Percentiles rank a stretch among this genome's conserved stretches.
Conservation (phyloP, 2,888 invertebrate genomes). For the Zhuqinia jingwanae region DNA sequence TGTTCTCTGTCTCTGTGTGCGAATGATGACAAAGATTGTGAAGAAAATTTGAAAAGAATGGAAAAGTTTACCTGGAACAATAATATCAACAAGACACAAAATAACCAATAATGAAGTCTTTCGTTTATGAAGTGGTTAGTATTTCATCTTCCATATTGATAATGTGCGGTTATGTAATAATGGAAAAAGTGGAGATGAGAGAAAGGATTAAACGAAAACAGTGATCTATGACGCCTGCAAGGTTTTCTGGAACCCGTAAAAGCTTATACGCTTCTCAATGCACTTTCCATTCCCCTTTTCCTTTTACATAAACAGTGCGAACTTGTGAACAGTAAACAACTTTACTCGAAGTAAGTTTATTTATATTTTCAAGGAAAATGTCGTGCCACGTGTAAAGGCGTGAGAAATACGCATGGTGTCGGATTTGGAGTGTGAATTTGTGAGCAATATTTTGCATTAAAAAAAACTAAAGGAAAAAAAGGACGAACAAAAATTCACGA, state of each 20-base stretch:
- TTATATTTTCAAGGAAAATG: too few relatives aligned
- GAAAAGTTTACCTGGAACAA: too few relatives aligned
- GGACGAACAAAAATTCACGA: constrained; percentile 37
- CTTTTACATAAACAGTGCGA: background rate
- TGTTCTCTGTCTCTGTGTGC: too few relatives aligned
- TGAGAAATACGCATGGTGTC: constrained; percentile 26
- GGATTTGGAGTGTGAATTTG: constrained; percentile 39
- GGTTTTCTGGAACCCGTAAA: constrained; percentile 42
- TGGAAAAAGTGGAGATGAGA: background rate
- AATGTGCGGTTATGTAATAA: too few relatives aligned
- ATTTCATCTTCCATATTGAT: too few relatives aligned
- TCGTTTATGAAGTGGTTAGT: too few relatives aligned
- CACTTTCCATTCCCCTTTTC: constrained; percentile 6
- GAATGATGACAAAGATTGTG: too few relatives aligned
- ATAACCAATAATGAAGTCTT: too few relatives aligned
- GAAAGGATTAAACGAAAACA: constrained; percentile 59
- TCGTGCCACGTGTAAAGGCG: constrained; percentile 7
- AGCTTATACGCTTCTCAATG: too few relatives aligned
- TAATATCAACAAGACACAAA: too few relatives aligned
- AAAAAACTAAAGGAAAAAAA: constrained; percentile 8
- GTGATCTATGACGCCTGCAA: constrained; percentile 62
- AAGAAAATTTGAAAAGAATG: too few relatives aligned
- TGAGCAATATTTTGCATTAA: background rate
- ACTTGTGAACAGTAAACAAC: background rate
- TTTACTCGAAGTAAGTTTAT: background rate